phyloP scores from a whole-genome alignment of 2,113 vertebrate genomes.

The Cochlearius cochlearius region DNA sequence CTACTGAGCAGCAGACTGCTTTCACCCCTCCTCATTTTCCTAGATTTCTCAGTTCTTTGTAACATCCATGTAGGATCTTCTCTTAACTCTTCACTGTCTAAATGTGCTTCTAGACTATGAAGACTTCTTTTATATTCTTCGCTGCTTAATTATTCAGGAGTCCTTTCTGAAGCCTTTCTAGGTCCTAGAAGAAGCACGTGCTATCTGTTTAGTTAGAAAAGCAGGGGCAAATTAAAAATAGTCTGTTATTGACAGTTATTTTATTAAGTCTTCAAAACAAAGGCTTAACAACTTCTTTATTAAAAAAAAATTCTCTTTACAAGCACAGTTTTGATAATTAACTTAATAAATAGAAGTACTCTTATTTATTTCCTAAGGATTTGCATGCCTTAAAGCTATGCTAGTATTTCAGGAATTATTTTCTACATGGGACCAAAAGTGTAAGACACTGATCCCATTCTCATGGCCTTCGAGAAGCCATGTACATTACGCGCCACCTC shows the following conservation, averaged over 20 bases:
- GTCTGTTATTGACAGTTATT: neutral
- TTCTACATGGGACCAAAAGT: neutral
- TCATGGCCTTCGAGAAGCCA: neutral
- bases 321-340: neutral
- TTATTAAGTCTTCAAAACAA: neutral
- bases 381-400: neutral
- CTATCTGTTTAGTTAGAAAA: neutral
- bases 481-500: accelerated
- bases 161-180: neutral
- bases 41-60: neutral
- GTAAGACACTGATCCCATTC: neutral
- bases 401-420: neutral
- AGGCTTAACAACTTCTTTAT: neutral
- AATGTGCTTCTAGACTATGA: neutral
- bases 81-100: neutral
- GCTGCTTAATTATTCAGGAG: neutral
- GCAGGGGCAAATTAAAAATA: neutral
- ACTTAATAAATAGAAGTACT: neutral
- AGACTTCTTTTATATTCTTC: neutral
- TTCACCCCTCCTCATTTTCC: neutral
- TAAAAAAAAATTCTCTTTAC: neutral
- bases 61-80: neutral
- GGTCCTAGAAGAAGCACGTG: neutral
- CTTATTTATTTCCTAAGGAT: neutral
- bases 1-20: neutral